Conservation (phyloP, 2,113 vertebrate species). For the Calonectris borealis region DNA sequence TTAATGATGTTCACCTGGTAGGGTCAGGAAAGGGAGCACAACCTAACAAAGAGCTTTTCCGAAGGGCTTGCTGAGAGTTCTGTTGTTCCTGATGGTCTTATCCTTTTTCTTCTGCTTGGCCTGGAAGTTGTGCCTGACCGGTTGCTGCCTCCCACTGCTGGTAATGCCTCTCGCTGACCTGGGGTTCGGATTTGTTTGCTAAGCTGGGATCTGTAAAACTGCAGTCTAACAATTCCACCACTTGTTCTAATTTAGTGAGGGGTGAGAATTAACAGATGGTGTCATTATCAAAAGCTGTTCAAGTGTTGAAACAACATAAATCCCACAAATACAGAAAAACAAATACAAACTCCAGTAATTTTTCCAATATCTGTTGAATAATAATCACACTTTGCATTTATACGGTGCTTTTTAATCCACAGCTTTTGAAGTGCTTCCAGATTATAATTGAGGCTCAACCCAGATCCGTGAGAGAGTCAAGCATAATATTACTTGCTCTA, state of each 20-base stretch:
- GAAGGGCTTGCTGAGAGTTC: too few relatives aligned
- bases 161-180: neutral
- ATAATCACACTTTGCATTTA: conserved; percentile 18
- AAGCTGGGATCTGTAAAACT: conserved; percentile 12
- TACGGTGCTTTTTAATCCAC: neutral
- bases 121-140: neutral
- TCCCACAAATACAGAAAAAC: conserved; percentile 43
- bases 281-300: conserved; percentile 65
- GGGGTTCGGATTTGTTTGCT: conserved; percentile 10
- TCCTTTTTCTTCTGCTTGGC: neutral
- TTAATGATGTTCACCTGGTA: neutral
- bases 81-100: fast-evolving
- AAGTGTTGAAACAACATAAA: conserved; percentile 61
- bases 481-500: neutral
- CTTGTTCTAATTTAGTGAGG: conserved; percentile 43
- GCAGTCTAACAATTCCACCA: neutral
- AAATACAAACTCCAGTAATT: conserved; percentile 52
- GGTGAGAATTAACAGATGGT: conserved; percentile 67
- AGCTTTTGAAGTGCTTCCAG: conserved; percentile 34
- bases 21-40: neutral
- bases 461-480: neutral
- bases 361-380: conserved; percentile 47
- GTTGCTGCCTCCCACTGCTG: neutral
- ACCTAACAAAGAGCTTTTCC: neutral
- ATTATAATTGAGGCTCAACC: neutral